Percentiles rank a stretch among this genome's conserved stretches.
phyloP scores from a whole-genome alignment of 53 echinoderm and acorn worm species.

The Astropecten irregularis region DNA sequence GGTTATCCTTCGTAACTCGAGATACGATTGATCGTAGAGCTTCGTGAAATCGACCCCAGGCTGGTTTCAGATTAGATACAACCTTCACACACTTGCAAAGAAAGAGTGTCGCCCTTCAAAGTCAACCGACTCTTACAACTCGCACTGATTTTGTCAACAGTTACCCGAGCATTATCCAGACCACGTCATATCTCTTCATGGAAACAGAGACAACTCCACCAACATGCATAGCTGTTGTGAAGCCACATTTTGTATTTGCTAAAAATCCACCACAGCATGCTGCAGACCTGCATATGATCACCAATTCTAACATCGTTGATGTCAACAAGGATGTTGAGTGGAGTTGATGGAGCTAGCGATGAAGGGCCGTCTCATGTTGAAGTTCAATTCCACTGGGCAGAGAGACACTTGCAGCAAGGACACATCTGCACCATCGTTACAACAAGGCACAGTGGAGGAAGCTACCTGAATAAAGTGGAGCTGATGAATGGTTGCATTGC shows the following conservation, averaged over 20 bases:
- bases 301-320: slow-evolving; percentile 5
- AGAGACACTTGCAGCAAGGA: slow-evolving; percentile 1
- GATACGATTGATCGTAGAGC: no score
- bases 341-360: slow-evolving; percentile 49
- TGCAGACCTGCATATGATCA: slow-evolving; percentile 40
- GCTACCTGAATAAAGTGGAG: slow-evolving; percentile 53
- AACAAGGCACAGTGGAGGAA: slow-evolving; percentile 40
- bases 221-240: slow-evolving; percentile 13
- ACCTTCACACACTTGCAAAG: no score
- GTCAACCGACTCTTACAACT: no score
- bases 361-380: slow-evolving; percentile 45
- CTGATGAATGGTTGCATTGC: slow-evolving; percentile 44
- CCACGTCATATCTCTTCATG: slow-evolving; percentile 44
- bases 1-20: no score
- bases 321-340: slow-evolving; percentile 40
- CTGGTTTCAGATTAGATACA: no score
- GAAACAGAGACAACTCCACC: slow-evolving; percentile 27
- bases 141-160: no score
- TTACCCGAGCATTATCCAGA: no score
- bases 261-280: slow-evolving; percentile 54
- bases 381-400: slow-evolving; percentile 30
- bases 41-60: no score
- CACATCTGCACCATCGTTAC: slow-evolving; percentile 30
- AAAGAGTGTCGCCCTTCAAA: no score
- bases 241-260: slow-evolving; percentile 22